Evolutionary conservation across 2,113 vertebrate species (phyloP).

Genomic region (Ciconia maguari): DNA sequence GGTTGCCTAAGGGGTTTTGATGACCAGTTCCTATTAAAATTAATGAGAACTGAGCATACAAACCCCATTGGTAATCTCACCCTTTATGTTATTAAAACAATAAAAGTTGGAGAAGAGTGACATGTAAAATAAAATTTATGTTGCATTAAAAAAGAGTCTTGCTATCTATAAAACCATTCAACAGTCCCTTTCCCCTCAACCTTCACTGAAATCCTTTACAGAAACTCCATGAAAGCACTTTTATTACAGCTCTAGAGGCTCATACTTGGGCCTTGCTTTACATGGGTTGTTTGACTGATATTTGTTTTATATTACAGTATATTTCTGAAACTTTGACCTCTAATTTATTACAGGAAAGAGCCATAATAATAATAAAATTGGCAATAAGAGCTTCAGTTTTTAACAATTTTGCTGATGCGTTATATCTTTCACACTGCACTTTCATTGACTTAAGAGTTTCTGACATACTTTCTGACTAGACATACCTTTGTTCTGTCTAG

Average conservation of each 20-base stretch:
- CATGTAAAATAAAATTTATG: constrained; percentile 33
- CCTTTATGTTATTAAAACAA: constrained; percentile 19
- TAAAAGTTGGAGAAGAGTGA: constrained; percentile 15
- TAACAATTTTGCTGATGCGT: neutral
- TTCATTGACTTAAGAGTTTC: neutral
- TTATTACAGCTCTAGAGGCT: neutral
- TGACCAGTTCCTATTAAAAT: constrained; percentile 36
- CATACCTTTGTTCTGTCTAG: neutral
- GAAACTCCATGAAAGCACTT: neutral
- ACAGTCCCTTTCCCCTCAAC: neutral
- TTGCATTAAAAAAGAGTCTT: neutral
- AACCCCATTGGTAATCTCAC: constrained; percentile 28
- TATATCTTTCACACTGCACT: neutral
- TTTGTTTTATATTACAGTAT: neutral
- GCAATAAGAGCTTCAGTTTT: neutral
- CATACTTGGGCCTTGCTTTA: neutral
- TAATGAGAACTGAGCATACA: constrained; percentile 36
- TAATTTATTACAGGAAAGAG: neutral
- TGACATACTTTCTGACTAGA: too few species aligned
- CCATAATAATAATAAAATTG: neutral
- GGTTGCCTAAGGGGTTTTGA: neutral
- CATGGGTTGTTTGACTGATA: neutral
- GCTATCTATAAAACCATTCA: constrained; percentile 8
- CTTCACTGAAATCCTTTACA: neutral
- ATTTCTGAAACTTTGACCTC: constrained; percentile 16